Base-by-base conservation (phyloP, 2,888 invertebrate species). In the Eurytoma californica region DNA sequence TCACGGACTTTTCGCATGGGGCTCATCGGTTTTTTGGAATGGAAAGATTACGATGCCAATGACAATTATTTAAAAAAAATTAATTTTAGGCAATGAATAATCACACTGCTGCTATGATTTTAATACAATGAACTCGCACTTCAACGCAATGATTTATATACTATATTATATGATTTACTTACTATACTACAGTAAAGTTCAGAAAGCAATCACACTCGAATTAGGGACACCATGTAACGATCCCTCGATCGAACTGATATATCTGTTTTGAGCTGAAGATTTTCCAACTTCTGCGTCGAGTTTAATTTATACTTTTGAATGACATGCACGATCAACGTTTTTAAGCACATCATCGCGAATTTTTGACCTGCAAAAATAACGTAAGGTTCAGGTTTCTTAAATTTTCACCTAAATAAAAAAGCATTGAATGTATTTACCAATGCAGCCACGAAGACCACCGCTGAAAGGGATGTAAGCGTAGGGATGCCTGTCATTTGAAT, bases 401-500 rank as follows among this genome's bases (percentile, higher is more conserved):
- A 28, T 7, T 57, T 39, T 51, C 28, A 18, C 5, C 51, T 18
- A 18, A 63, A 0, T 28, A 66, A 69, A 13, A 47, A 70, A 28
- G 13, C 49, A 18, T 51, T 49, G 57, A 55, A 51, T 4, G 47
- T n/a, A 60, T 20, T 68, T 68, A 82, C 84, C 83, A 49, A 85
- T 79, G 57, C 84, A 87, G 30, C 83, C 68, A 28, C 83, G 81
- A 2, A 75, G 55, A 55, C 84, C 83, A 12, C 82, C 80, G 30
- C 84, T 83, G 76, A 84, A 86, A 3, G 85, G 83, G 24, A 84
- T 60, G 28, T 82, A 84, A 2, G 85, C 81, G 47, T 70, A 85
- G 16, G 84, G 82, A 73, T 84, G 84, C 24, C 85, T 77, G 14
- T 77, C 77, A 20, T 61, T 74, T 0, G 83, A 81, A 73, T 85